These are phyloP conservation scores for Callopanchax toddi DNA, from an alignment of 2,113 vertebrate species.

Conservation along the genomic window DNA sequence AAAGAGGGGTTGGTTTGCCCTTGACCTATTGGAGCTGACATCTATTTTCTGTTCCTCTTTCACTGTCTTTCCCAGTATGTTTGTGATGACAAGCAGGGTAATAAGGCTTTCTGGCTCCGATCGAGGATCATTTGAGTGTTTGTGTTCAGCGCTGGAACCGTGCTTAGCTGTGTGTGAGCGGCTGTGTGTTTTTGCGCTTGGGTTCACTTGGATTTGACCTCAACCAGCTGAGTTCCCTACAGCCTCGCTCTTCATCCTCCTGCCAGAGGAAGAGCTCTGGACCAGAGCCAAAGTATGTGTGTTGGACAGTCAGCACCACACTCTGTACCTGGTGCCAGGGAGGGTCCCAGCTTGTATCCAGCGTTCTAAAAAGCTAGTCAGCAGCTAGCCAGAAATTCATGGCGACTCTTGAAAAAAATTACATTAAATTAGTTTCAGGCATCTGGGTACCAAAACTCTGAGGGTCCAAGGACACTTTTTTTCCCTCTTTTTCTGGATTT, in stretches of 20 bases:
- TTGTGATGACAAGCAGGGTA: slow-evolving; percentile 33
- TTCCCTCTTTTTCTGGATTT: background rate
- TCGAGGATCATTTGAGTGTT: slow-evolving; percentile 12
- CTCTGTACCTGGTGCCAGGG: slow-evolving; percentile 73
- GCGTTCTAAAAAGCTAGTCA: slow-evolving; percentile 11
- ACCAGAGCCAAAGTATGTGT: slow-evolving; percentile 61
- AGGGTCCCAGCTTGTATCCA: slow-evolving; percentile 71
- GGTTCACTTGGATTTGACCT: slow-evolving; percentile 48
- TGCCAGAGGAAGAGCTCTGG: slow-evolving; percentile 59
- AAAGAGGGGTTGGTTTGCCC: slow-evolving; percentile 29
- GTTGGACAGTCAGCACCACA: slow-evolving; percentile 64
- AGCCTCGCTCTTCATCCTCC: slow-evolving; percentile 34
- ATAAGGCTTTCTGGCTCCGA: slow-evolving; percentile 16
- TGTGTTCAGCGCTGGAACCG: slow-evolving; percentile 13
- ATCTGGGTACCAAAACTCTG: background rate
- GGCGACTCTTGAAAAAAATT: background rate
- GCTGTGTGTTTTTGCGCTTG: slow-evolving; percentile 1
- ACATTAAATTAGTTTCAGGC: slow-evolving; percentile 3
- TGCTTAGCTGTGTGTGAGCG: slow-evolving; percentile 8
- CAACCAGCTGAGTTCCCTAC: slow-evolving; percentile 69
- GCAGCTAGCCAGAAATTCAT: slow-evolving; percentile 4
- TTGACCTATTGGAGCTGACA: slow-evolving; percentile 27
- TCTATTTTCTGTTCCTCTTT: slow-evolving; percentile 31
- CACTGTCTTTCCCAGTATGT: slow-evolving; percentile 21
- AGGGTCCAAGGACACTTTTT: background rate